Evolutionary conservation across 2,113 vertebrate species (phyloP).

Genomic region (Fregata magnificens): DNA sequence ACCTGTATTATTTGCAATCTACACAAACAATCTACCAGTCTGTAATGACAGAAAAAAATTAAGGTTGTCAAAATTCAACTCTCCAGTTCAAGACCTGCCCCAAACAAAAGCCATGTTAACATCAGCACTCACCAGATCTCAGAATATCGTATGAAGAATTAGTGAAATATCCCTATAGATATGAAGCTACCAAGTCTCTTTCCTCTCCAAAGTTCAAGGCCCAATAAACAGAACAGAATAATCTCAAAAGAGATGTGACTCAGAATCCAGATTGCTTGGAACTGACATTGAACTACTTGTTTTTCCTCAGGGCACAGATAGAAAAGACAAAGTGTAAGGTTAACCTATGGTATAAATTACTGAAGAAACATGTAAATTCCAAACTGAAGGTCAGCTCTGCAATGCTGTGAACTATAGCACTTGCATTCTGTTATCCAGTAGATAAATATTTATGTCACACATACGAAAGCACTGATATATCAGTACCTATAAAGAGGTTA

Average conservation of each 20-base stretch:
- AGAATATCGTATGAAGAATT: not conserved
- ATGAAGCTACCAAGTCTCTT: not conserved
- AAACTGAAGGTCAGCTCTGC: constrained; percentile 9
- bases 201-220: not conserved
- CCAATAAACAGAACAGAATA: not conserved
- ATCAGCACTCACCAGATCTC: not conserved
- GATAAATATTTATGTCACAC: constrained; percentile 45
- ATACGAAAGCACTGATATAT: not conserved
- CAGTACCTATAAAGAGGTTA: not conserved
- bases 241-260: not conserved
- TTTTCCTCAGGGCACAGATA: not conserved
- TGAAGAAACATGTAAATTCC: not conserved
- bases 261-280: not conserved
- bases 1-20: constrained; percentile 42
- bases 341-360: not conserved
- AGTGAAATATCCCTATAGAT: not conserved
- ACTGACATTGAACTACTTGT: not conserved
- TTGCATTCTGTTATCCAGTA: not conserved
- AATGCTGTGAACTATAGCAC: not conserved
- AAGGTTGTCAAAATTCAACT: not conserved
- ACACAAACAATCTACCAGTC: not conserved
- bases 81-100: not conserved
- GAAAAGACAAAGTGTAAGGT: not conserved
- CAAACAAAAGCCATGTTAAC: not conserved
- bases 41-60: not conserved